phyloP scores from a whole-genome alignment of 2,888 invertebrate genomes.

The Mesorhabditis spiculigera region DNA sequence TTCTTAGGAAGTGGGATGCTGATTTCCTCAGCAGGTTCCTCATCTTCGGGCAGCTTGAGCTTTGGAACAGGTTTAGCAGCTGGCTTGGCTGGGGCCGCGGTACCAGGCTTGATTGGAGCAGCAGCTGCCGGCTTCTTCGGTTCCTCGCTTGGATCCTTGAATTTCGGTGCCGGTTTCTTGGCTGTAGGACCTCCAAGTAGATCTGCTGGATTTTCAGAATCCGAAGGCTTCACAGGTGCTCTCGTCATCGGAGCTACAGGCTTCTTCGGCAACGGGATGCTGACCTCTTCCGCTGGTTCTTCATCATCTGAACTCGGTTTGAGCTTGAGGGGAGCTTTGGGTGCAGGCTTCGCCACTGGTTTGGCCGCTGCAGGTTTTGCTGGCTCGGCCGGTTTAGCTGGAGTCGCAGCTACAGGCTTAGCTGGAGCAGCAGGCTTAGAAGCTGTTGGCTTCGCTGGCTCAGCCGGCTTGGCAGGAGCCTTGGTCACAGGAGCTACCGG shows the following conservation, averaged over 20 bases:
- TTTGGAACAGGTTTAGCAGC: slow-evolving; percentile 7
- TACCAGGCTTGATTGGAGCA: slow-evolving; percentile 18
- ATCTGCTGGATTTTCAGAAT: slow-evolving; percentile 29
- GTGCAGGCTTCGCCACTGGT: slow-evolving; percentile 10
- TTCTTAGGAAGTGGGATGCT: slow-evolving; percentile 14
- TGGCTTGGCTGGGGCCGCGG: slow-evolving; percentile 9
- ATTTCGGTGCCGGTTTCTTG: slow-evolving; percentile 21
- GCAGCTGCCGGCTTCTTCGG: slow-evolving; percentile 5
- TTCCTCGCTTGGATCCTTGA: slow-evolving; percentile 13
- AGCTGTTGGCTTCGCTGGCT: slow-evolving; percentile 5
- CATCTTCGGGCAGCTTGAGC: slow-evolving; percentile 10
- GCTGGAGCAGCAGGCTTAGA: not conserved
- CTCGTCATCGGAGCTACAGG: not conserved
- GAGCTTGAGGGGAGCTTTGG: slow-evolving; percentile 11
- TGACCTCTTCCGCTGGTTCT: slow-evolving; percentile 8
- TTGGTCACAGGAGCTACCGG: not conserved
- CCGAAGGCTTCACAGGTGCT: slow-evolving; percentile 17
- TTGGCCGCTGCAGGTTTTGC: slow-evolving; percentile 3
- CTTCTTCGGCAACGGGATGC: slow-evolving; percentile 11
- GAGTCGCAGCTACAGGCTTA: not conserved
- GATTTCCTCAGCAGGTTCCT: slow-evolving; percentile 19
- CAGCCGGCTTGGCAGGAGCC: not conserved
- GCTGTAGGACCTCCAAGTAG: slow-evolving; percentile 22
- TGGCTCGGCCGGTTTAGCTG: not conserved
- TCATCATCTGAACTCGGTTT: slow-evolving; percentile 13